Evolutionary conservation across 2,888 invertebrate genomes (phyloP), one percentile per base, ranked within the genome.

Genomic region (Zygothrica quintamaculata): DNA sequence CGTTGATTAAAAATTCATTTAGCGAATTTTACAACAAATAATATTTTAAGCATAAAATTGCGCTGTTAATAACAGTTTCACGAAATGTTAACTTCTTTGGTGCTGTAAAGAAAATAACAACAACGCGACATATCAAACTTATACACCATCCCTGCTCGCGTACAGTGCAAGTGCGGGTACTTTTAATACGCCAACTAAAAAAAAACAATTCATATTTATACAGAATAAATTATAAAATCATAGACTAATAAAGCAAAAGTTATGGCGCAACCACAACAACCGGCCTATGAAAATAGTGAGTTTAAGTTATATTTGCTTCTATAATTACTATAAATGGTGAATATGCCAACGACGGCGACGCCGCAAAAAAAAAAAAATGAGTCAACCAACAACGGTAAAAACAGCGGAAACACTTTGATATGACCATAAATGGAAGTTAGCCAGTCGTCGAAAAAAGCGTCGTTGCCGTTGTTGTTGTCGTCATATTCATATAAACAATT

Each of bases 251-350:
- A 16, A 65, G 36, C 37, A 60, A 50, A 29, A 52, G 61, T 68
- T 72, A 89, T 89, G 89, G 88, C 89, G 52, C 89, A 89, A 80
- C 89, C 88, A 57, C 89, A 89, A 75, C 76, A 75, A 78, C 89
- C 88, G 71, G 88, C 87, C 55, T 89, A 89, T 64, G 77, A 87
- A 74, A 89, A 89, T 66, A 89, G 89, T 89, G 77, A 89, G 89
- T 88, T 67, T 36, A 0, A 48, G 18, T 22, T 15, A 57, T 15
- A 57, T 64, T 65, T 18, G 36, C 36, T 43, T 25, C 9, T 33
- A 29, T 5, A 48, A 48, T 51, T 34, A 39, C 40, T 48, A 51
- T 65, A 46, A 42, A 56, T 34, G 36, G 36, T 11, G 12, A 48
- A 50, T 50, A 25, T 3, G 1, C n/a, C 33, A 11, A 22, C 22